Evolutionary conservation across 2,797 vertebrate genomes (phyloP).

Genomic region (Lates japonicus): DNA sequence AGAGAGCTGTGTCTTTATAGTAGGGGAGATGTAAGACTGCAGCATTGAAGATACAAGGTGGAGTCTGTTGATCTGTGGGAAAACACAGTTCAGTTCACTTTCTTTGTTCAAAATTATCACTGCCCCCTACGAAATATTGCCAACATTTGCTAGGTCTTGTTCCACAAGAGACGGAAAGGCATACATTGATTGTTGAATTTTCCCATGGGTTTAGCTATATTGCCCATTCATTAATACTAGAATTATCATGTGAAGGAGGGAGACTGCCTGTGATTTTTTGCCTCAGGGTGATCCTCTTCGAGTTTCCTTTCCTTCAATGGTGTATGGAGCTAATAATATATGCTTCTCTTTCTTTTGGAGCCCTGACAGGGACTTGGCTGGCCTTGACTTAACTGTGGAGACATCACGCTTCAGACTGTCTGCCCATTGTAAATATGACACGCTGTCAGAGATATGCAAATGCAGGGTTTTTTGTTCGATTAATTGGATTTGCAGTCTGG

Average conservation of each 20-base stretch:
- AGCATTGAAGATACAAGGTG: background rate
- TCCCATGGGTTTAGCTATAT: background rate
- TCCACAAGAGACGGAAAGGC: constrained; percentile 17
- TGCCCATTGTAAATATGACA: constrained; percentile 67
- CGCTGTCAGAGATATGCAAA: constrained; percentile 58
- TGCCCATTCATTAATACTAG: constrained; percentile 28
- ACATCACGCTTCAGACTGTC: constrained; percentile 46
- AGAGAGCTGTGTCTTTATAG: background rate
- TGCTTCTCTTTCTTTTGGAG: constrained; percentile 24
- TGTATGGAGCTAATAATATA: constrained; percentile 30
- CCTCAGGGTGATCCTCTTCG: constrained; percentile 37
- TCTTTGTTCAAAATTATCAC: constrained; percentile 24
- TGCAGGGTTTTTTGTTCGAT: constrained; percentile 56
- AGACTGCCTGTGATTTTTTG: constrained; percentile 38
- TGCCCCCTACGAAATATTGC: constrained; percentile 20
- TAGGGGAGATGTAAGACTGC: background rate
- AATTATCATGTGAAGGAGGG: constrained; percentile 29
- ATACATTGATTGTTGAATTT: constrained; percentile 4
- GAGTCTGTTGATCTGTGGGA: constrained; percentile 6
- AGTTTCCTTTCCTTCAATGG: constrained; percentile 18
- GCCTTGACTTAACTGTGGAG: constrained; percentile 39
- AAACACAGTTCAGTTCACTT: constrained; percentile 18
- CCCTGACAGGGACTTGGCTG: constrained; percentile 45
- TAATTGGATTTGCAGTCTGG: constrained; percentile 71
- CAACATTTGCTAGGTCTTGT: constrained; percentile 9